Conservation (phyloP, 2,113 vertebrate species). For the Antidorcas marsupialis region DNA sequence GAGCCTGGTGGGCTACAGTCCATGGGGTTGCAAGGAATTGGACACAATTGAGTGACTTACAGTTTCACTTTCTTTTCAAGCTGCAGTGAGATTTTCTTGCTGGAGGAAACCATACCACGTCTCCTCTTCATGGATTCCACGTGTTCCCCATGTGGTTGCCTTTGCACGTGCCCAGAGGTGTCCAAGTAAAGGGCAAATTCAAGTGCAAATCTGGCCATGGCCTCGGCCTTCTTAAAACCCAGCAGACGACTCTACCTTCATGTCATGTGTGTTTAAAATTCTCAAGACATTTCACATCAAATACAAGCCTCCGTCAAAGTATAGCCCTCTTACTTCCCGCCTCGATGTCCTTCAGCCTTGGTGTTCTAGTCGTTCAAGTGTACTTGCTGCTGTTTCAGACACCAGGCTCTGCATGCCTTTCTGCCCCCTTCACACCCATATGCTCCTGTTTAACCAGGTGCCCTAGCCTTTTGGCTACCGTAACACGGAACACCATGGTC, state of each 20-base stretch:
- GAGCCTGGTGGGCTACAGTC: background rate
- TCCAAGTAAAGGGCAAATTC: background rate
- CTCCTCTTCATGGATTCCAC: background rate
- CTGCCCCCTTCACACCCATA: too few species aligned
- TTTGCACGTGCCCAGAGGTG: background rate
- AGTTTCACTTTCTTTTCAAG: background rate
- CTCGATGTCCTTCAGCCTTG: background rate
- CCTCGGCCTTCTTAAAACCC: background rate
- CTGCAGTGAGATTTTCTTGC: background rate
- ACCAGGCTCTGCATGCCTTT: too few species aligned
- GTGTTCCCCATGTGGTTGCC: background rate
- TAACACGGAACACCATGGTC: rapidly evolving
- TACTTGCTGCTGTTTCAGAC: too few species aligned
- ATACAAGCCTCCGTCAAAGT: background rate
- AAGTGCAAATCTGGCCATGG: background rate
- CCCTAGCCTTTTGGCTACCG: background rate
- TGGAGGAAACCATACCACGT: background rate
- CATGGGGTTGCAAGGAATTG: background rate
- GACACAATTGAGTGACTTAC: background rate
- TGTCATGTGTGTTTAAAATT: background rate
- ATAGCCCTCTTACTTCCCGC: background rate
- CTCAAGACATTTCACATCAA: background rate
- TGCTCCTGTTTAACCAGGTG: background rate
- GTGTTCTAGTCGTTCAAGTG: background rate
- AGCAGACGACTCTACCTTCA: background rate